A percentile compares a stretch with the other conserved stretches of the same genome.
Evolutionary conservation across 2,113 vertebrate genomes (phyloP).

Genomic region (Chaetorhynchus papuensis): DNA sequence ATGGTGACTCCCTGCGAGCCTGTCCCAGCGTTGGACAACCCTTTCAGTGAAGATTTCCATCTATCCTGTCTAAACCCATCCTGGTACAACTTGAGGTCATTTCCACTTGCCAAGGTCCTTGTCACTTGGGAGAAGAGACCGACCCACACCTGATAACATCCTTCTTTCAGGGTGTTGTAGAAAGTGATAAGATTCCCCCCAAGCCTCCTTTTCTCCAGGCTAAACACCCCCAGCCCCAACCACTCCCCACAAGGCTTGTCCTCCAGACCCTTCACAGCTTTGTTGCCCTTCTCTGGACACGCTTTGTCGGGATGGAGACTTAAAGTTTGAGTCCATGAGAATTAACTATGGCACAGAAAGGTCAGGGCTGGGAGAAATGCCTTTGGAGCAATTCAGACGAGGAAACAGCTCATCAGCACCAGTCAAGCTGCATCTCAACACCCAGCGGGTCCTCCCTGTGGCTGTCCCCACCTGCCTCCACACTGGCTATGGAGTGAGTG

Average conservation of each 20-base stretch:
- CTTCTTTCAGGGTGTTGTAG: background rate
- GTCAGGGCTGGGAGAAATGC: background rate
- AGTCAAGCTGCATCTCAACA: background rate
- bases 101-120: background rate
- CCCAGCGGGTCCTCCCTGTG: background rate
- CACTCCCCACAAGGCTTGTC: background rate
- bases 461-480: background rate
- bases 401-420: background rate
- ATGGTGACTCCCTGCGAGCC: background rate
- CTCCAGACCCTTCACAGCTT: background rate
- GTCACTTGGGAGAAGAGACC: background rate
- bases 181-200: no score
- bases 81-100: background rate
- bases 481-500: background rate
- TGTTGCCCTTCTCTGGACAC: background rate
- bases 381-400: background rate
- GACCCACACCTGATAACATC: background rate
- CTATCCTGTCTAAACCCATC: background rate
- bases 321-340: background rate
- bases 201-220: background rate
- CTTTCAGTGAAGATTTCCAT: background rate
- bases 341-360: background rate
- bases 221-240: background rate
- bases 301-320: background rate
- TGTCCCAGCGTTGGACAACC: accelerated